These are phyloP conservation scores for Calyptomena viridis DNA, from an alignment of 2,113 vertebrate genomes.

Conservation along the genomic window DNA sequence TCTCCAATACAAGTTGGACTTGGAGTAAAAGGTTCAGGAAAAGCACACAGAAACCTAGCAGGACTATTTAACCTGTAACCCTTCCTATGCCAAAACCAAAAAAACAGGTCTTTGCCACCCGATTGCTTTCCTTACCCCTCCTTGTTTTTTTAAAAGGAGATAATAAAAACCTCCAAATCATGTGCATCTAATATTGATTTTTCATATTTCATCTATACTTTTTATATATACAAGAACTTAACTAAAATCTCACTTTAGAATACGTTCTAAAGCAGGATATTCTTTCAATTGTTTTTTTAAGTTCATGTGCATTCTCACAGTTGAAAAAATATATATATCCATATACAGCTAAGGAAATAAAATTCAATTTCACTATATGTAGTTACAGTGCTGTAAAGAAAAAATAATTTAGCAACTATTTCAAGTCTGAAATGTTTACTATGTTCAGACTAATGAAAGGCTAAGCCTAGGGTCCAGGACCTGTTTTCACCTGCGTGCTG, in stretches of 20 bases:
- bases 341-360: slow-evolving; percentile 43
- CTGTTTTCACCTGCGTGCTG: not conserved
- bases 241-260: slow-evolving; percentile 24
- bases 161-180: not conserved
- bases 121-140: not conserved
- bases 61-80: not conserved
- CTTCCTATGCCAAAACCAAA: not conserved
- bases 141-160: not conserved
- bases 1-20: not conserved
- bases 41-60: not conserved
- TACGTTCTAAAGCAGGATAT: slow-evolving; percentile 5
- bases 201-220: not conserved
- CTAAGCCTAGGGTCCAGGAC: slow-evolving; percentile 16
- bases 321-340: slow-evolving; percentile 28
- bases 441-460: slow-evolving; percentile 36
- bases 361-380: slow-evolving; percentile 37
- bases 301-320: not conserved
- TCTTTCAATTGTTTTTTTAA: not conserved
- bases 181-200: not conserved
- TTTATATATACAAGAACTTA: not conserved
- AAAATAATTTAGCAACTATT: slow-evolving; percentile 61
- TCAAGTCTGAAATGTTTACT: slow-evolving; percentile 48
- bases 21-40: slow-evolving; percentile 30
- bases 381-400: slow-evolving; percentile 42
- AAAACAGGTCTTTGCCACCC: not conserved